These are phyloP conservation scores for Carapus acus DNA, from an alignment of 2,797 vertebrate genomes.

Conservation along the genomic window DNA sequence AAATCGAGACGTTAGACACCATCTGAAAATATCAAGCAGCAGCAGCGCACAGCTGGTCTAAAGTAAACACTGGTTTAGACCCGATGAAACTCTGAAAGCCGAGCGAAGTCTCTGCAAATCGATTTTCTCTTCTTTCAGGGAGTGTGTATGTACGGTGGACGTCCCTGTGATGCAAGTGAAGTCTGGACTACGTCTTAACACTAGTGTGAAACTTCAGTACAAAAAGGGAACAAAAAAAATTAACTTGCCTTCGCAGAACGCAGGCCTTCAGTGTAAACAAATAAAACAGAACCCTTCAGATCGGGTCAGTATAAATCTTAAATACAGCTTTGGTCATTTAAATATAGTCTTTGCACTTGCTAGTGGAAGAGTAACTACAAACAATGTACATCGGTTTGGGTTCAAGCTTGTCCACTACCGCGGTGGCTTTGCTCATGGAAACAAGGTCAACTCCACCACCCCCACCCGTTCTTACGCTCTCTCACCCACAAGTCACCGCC, in stretches of 20 bases:
- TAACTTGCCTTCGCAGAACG: constrained; percentile 15
- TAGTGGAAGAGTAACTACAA: constrained; percentile 27
- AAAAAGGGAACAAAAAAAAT: background rate
- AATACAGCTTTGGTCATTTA: constrained; percentile 44
- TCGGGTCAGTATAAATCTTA: constrained; percentile 34
- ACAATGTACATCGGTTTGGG: constrained; percentile 20
- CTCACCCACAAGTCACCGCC: too few species aligned
- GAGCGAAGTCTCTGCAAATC: too few species aligned
- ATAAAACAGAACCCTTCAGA: constrained; percentile 24
- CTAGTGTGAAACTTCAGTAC: background rate
- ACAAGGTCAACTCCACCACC: constrained; percentile 18
- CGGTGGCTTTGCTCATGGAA: constrained; percentile 24
- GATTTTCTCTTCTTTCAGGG: too few species aligned
- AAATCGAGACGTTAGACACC: constrained; percentile 7
- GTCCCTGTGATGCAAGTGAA: too few species aligned
- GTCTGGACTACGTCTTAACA: background rate
- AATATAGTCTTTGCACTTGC: constrained; percentile 53
- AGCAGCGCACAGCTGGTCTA: background rate
- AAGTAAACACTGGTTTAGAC: constrained; percentile 6
- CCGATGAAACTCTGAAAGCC: background rate
- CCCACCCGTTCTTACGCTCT: too few species aligned
- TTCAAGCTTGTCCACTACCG: constrained; percentile 20
- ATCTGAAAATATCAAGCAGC: background rate
- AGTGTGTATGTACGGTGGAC: too few species aligned
- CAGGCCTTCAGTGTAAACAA: constrained; percentile 34